Evolutionary conservation across 2,888 invertebrate species (phyloP), one percentile per base, ranked within the genome.

Genomic region (Toxonevra muliebris): DNA sequence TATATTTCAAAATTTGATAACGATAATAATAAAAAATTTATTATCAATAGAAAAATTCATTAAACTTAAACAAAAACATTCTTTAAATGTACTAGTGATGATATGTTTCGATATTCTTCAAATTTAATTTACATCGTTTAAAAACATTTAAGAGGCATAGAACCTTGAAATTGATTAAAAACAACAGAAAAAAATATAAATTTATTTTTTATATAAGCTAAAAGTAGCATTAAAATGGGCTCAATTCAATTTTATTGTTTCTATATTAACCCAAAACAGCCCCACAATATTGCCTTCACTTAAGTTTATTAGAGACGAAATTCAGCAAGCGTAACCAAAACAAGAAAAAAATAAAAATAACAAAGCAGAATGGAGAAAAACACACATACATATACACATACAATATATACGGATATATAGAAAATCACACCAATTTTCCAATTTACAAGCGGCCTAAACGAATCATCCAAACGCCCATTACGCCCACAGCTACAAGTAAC

Each of bases 211-310:
- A 7, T 58, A 41, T 10, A 41, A 13, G 15, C 13, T 53, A 53
- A 55, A 42, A 43, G 13, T n/a, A 50, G 17, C 15, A 30, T 71
- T 62, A 69, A 73, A 71, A 65, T 65, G 65, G 76, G 75, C 79
- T 76, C 80, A 80, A 82, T 80, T 80, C 75, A 78, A 77, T 80
- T 80, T 82, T 82, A 81, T 82, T 80, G 79, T 80, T 79, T 79
- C 79, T 77, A 77, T 77, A 81, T 81, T 79, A 80, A 82, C 81
- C 81, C 79, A 79, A 80, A 81, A 81, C 76, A 80, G 77, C 79
- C 79, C 80, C 81, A 78, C 79, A 82, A 80, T 80, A 81, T 81
- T 80, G 82, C 79, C 79, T 79, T 79, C 81, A 81, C 81, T 81
- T 81, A 81, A 80, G 82, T 82, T 82, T 81, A 81, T 82, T 81